Percentiles rank a stretch among this genome's conserved stretches.
phyloP scores from a whole-genome alignment of 2,888 invertebrate genomes.

The Eupithecia dodoneata region DNA sequence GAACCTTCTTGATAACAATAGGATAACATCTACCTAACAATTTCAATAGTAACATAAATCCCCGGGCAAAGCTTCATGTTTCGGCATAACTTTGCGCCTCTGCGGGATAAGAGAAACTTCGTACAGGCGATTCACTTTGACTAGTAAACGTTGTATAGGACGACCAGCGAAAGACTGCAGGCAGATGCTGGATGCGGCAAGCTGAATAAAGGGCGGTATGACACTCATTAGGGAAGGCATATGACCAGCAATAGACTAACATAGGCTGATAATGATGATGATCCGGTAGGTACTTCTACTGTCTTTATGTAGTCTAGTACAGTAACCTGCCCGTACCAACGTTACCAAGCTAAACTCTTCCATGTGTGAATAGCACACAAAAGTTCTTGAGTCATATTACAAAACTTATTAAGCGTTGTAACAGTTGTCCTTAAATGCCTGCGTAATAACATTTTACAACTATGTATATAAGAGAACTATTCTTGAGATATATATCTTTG shows the following conservation, averaged over 20 bases:
- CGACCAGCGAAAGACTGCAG: too few relatives aligned
- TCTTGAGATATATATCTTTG: background rate
- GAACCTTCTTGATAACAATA: background rate
- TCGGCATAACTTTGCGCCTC: slow-evolving; percentile 20
- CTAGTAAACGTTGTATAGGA: background rate
- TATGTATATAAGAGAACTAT: background rate
- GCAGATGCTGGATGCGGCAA: too few relatives aligned
- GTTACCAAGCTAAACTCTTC: background rate
- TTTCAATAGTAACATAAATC: background rate
- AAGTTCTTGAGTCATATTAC: background rate
- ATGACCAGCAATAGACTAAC: too few relatives aligned
- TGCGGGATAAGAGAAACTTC: background rate
- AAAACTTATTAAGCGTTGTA: background rate
- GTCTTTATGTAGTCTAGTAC: background rate
- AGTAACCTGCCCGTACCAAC: background rate
- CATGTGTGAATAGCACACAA: background rate
- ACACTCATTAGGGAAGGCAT: too few relatives aligned
- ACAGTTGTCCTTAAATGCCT: background rate
- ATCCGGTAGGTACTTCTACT: background rate
- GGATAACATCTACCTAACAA: slow-evolving; percentile 1
- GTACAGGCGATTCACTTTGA: background rate
- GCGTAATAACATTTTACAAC: background rate
- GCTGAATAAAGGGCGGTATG: too few relatives aligned
- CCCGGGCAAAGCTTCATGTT: slow-evolving; percentile 15
- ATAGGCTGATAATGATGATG: too few relatives aligned